Base-by-base conservation (phyloP, 1,140 invertebrate genomes). In the Polypedilum pembai region DNA sequence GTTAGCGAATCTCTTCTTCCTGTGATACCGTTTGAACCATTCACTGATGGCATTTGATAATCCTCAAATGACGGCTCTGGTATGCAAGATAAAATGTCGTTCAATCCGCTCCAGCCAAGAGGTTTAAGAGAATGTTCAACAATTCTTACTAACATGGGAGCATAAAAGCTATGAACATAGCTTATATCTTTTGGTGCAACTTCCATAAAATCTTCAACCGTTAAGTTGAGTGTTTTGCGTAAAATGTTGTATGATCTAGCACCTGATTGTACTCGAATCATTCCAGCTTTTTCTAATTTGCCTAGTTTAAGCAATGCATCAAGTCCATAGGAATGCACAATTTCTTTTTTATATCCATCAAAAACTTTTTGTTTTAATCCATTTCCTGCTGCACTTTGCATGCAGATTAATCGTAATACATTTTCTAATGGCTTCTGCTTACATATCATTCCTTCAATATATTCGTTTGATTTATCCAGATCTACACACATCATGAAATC, bases 151-250 rank as follows among this genome's bases (percentile, higher is more conserved):
- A 92, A 95, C n/a, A 98, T 78, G 0, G 96, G 96, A 0, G 96
- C 95, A 83, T 98, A 99, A 80, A 92, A 94, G 77, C 90, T 95
- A 82, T 94, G 93, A 40, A 98, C 92, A 82, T 96, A 98, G 76
- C 94, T 92, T 73, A 97, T 95, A 79, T 98, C 95, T 77, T 89
- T 92, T 0, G 92, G 93, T 76, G 89, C 86, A 40, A 91, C 85
- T 84, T 97, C 93, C 75, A 90, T 91, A 5, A 91, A 90, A 79
- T 96, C 93, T 77, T 96, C 93, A 56, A 94, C 90, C 8, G 93
- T 95, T 3, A 97, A 84, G 76, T 89, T 87, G 20, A 97, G 85
- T 0, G 90, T 87, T 85, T 92, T 91, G 76, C 89, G 84, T 20
- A 92, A 79, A 12, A 92, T 88, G 5, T 88, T 85, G 77, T 92